Base-by-base conservation (phyloP, 1,140 invertebrate species). In the Planococcus citri region DNA sequence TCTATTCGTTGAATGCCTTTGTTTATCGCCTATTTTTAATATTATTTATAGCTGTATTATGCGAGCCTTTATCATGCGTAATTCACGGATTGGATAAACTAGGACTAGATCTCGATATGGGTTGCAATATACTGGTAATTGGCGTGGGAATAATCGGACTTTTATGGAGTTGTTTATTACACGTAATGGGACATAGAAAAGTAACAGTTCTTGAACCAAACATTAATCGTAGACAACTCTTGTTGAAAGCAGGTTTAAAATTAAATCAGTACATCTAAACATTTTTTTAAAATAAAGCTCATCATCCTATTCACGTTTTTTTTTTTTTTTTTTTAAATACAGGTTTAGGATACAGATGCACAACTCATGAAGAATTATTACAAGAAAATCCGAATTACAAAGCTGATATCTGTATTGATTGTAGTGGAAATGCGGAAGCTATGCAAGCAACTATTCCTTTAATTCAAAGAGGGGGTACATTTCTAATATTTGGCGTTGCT, bases 111-210 rank as follows among this genome's bases (percentile, higher is more conserved):
- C 78, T 88, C 17, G 73, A 79, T 1, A 78, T 88, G 14, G 86
- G 86, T 2, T 73, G 78, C 1, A 83, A 80, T 67, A 82, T 88
- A 20, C 78, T 88, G 0, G 77, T 89, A 0, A 80, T 83, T 1
- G 87, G 87, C 1, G 85, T 86, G 25, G 87, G 87, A 6, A 88
- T 88, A 58, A 88, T 88, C 73, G 87, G 87, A 73, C 73, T 87
- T 71, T 76, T 89, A 1, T 89, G 86, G 86, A 74, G 82, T 0
- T 82, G 79, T 14, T 74, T 84, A 0, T 77, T 88, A 1, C 86
- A 89, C 75, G 77, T 85, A 1, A 83, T 85, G 57, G 87, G 87
- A 0, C 84, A 87, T 72, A 80, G 83, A 37, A 84, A 83, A 1
- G 85, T 88, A 0, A 86, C 82, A 0, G 78, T 88, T 8, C 84